Base-by-base conservation (phyloP, 2,797 vertebrate genomes). In the Hybognathus amarus region DNA sequence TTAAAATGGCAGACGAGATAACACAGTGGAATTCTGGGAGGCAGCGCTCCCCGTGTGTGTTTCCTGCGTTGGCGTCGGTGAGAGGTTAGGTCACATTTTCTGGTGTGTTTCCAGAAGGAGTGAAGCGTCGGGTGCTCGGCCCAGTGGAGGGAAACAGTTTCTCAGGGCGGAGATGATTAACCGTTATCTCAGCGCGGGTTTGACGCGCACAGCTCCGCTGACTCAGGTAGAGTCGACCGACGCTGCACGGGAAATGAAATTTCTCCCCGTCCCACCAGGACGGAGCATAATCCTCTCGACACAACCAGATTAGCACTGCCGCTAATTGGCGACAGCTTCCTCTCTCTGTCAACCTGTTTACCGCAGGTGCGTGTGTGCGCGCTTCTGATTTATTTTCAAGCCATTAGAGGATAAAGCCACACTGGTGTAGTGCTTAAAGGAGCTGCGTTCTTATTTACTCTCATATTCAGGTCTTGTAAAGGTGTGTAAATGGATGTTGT, bases 91-190 rank as follows among this genome's bases (percentile, higher is more conserved):
- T 81, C 79, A 73, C 40, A 73, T 71, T 50, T 81, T 64, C 79
- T 50, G 8, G 30, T 50, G 22, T 81, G 56, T 90, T 63, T 81
- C 50, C 52, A 61, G 52, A 80, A 71, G 67, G 52, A 71, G 18
- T 73, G 40, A 81, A 36, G 79, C 15, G 6, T 47, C 12, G 54
- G 56, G 54, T 33, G 68, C 95, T 94, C 95, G 90, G 94, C 96
- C 94, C 94, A 96, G 97, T 97, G 96, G 96, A 95, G 94, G 96
- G 96, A 97, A 97, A 98, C 98, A 97, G 96, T 97, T 97, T 97
- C 96, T 97, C 94, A 92, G 93, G 95, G 95, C 97, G 96, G 96
- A 96, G 97, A 98, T 97, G 97, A 99, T 99, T 97, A 97, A 96
- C 96, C 92, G 94, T 97, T 98, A 99, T 99, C 97, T 97, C 91